A percentile compares a stretch with the other conserved stretches of the same genome.
phyloP scores from a whole-genome alignment of 2,888 invertebrate genomes.

The Macrosiphum euphorbiae region DNA sequence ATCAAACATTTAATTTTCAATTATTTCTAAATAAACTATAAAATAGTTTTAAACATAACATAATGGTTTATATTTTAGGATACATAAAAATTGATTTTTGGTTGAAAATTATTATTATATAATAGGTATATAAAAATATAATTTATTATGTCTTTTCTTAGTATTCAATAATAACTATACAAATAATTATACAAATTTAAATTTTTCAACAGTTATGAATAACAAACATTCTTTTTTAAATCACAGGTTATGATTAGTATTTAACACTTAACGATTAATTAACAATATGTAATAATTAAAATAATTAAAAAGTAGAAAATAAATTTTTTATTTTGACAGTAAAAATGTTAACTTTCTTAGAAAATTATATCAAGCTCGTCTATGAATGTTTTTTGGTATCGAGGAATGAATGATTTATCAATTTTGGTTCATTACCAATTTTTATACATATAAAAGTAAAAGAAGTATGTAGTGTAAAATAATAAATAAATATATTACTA shows the following conservation, averaged over 20 bases:
- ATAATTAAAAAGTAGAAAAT: slow-evolving; percentile 51
- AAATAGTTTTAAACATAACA: slow-evolving; percentile 42
- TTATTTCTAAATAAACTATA: slow-evolving; percentile 36
- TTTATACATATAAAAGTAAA: slow-evolving; percentile 7
- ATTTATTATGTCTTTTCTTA: slow-evolving; percentile 40
- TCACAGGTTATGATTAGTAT: slow-evolving; percentile 42
- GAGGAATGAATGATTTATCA: slow-evolving; percentile 40
- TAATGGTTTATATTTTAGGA: not conserved
- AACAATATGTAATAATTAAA: slow-evolving; percentile 33
- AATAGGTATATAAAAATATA: slow-evolving; percentile 53
- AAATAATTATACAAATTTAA: slow-evolving; percentile 22
- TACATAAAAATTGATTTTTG: not conserved
- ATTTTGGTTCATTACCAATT: slow-evolving; percentile 26
- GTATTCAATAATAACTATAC: not conserved
- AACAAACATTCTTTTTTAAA: slow-evolving; percentile 5
- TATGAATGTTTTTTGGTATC: slow-evolving; percentile 14
- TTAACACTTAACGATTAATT: slow-evolving; percentile 16
- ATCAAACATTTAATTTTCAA: slow-evolving; percentile 10
- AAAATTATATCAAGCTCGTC: slow-evolving; percentile 40
- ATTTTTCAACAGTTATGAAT: not conserved
- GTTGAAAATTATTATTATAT: slow-evolving; percentile 5
- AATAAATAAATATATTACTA: slow-evolving; percentile 11
- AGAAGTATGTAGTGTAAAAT: slow-evolving; percentile 34
- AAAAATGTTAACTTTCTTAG: not conserved
- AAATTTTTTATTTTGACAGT: slow-evolving; percentile 11